phyloP scores from a whole-genome alignment of 2,797 vertebrate genomes.

The Brachyrhaphis roseni region DNA sequence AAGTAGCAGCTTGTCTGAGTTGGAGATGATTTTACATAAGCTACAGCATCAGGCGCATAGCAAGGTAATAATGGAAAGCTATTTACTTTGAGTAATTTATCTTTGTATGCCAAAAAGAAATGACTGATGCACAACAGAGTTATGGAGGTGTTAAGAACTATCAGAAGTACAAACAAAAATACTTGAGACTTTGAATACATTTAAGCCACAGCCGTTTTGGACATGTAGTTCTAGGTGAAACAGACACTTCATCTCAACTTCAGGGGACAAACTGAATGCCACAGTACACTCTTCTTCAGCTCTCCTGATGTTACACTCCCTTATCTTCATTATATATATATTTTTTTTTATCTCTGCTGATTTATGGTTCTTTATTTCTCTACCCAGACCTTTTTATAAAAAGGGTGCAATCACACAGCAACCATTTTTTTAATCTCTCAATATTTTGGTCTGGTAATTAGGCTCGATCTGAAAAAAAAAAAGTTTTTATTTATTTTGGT shows the following conservation, averaged over 20 bases:
- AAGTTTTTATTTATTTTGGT: conserved; percentile 5
- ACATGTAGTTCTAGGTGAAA: not conserved
- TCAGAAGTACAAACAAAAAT: not conserved
- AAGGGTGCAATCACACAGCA: conserved; percentile 7
- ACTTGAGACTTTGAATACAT: not conserved
- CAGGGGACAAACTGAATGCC: not conserved
- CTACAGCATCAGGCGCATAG: too few relatives aligned
- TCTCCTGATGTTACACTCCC: not conserved
- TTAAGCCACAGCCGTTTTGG: not conserved
- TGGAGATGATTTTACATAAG: too few relatives aligned
- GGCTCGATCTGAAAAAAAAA: not conserved
- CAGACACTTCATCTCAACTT: not conserved
- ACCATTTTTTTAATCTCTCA: conserved; percentile 4
- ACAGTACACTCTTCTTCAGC: not conserved
- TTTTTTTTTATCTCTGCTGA: not conserved
- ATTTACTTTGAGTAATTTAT: too few relatives aligned
- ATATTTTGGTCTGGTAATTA: conserved; percentile 7
- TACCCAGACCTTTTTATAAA: not conserved
- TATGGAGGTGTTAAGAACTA: not conserved
- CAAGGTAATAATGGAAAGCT: too few relatives aligned
- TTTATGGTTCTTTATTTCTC: not conserved
- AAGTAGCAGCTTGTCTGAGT: too few relatives aligned
- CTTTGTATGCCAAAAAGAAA: too few relatives aligned
- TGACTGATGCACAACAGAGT: not conserved
- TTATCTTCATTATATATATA: not conserved